A percentile compares a stretch with the other conserved stretches of the same genome.
phyloP scores from a whole-genome alignment of 2,797 vertebrate genomes.

The Falco columbarius region DNA sequence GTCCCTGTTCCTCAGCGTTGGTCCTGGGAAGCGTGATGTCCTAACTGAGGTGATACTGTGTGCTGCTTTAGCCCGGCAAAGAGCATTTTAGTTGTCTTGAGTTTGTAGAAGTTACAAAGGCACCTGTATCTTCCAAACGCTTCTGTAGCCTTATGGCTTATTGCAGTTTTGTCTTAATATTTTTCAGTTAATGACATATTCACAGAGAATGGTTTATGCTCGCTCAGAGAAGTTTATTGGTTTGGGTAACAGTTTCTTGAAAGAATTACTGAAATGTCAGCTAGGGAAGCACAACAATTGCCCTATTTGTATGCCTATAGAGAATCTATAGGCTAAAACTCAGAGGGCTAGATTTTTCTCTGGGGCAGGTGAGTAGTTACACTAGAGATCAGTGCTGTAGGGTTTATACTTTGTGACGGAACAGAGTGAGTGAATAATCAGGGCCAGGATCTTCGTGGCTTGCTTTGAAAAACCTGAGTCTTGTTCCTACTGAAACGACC shows the following conservation, averaged over 20 bases:
- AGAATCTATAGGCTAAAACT: not conserved
- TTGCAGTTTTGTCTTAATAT: not conserved
- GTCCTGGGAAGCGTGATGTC: not conserved
- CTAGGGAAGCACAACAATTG: not conserved
- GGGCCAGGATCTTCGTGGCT: not conserved
- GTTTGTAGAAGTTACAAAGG: not conserved
- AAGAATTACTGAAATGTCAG: not conserved
- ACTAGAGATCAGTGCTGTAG: not conserved
- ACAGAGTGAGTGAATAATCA: not conserved
- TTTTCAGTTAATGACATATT: not conserved
- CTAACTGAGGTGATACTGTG: not conserved
- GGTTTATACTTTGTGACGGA: not conserved
- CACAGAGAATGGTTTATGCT: not conserved
- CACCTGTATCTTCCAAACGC: not conserved
- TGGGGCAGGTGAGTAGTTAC: not conserved
- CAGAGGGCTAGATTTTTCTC: not conserved
- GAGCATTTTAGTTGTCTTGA: not conserved
- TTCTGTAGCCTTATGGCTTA: not conserved
- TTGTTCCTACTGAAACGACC: not conserved
- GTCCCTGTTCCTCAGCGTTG: accelerated
- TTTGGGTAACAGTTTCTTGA: not conserved
- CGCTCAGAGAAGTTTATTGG: not conserved
- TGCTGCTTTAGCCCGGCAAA: not conserved
- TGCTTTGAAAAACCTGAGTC: not conserved
- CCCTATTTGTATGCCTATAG: not conserved